Evolutionary conservation across 2,113 vertebrate species (phyloP), one percentile per base, ranked within the genome.

Genomic region (Carassius auratus): DNA sequence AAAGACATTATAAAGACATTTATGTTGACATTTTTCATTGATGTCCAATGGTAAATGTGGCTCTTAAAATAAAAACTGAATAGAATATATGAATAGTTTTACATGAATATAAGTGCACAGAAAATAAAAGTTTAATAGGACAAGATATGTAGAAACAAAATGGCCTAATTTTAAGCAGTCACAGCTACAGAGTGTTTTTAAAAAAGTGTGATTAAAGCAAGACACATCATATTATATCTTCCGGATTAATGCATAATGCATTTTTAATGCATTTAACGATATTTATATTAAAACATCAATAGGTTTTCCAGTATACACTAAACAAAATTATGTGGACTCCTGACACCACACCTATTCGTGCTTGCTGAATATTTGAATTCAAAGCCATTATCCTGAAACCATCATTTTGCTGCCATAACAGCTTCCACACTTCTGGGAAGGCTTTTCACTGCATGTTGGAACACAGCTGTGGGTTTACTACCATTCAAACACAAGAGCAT

Each of bases 391-490:
- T 50, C 12, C 14, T 45, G 50, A 50, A 52, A 57, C 50, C 26
- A 38, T 57, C 1, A 12, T 30, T 61, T 61, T 78, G 30, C 76
- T 26, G n/a, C 76, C 14, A 75, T 21, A 26, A 75, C 42, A 26
- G 38, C n/a, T 48, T 50, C n/a, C 45, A 50, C n/a, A 33, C 55
- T 78, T 78, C 55, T 78, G 76, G 76, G 76, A 61, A 78, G 55
- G 55, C 33, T 78, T 57, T 57, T 12, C 9, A 12, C 30, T 57
- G 33, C 76, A n/a, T 61, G 76, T 61, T 5, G 17, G 76, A 78
- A 78, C 76, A 78, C 17, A 78, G 76, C 55, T 78, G 76, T 61
- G 52, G 76, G 76, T 78, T 78, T 61, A 12, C 76, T 61, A 36
- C 26, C 26, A 61, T 78, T 78, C 21, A 78, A 17, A 36, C 55